Evolutionary conservation across 2,113 vertebrate genomes (phyloP).

Genomic region (Rhombomys opimus): DNA sequence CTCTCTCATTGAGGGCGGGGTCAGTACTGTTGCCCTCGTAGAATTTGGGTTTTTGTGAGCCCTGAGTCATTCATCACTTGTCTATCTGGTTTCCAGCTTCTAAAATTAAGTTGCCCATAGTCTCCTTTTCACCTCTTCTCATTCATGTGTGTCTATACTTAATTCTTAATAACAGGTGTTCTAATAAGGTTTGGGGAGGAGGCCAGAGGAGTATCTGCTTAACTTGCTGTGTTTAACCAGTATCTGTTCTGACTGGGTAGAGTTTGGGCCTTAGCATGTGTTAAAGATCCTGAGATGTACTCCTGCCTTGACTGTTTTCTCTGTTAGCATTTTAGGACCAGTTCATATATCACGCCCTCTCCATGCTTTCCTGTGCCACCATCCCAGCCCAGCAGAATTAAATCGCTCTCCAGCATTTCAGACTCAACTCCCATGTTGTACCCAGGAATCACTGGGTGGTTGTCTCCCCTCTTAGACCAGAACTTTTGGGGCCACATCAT

Average conservation of each 20-base stretch:
- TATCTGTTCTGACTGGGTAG: background rate
- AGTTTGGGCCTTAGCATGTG: background rate
- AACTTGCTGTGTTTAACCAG: background rate
- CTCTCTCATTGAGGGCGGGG: background rate
- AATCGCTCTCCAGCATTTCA: background rate
- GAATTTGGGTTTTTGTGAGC: no score
- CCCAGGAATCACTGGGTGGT: background rate
- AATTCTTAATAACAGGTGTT: background rate
- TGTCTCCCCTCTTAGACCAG: background rate
- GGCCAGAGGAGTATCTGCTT: background rate
- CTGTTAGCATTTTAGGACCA: background rate
- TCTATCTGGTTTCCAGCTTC: conserved; percentile 51
- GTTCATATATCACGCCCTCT: background rate
- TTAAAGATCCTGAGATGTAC: background rate
- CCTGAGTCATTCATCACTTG: background rate
- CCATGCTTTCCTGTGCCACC: background rate
- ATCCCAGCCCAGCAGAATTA: background rate
- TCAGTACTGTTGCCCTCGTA: background rate
- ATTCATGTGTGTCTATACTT: conserved; percentile 2
- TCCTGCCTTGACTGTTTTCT: background rate
- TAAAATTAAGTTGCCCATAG: background rate
- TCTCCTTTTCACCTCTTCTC: background rate
- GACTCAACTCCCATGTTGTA: background rate
- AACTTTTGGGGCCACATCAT: background rate
- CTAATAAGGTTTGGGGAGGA: background rate